Conservation (phyloP, 2,888 invertebrate genomes). For the Drosophila nigritarsus region DNA sequence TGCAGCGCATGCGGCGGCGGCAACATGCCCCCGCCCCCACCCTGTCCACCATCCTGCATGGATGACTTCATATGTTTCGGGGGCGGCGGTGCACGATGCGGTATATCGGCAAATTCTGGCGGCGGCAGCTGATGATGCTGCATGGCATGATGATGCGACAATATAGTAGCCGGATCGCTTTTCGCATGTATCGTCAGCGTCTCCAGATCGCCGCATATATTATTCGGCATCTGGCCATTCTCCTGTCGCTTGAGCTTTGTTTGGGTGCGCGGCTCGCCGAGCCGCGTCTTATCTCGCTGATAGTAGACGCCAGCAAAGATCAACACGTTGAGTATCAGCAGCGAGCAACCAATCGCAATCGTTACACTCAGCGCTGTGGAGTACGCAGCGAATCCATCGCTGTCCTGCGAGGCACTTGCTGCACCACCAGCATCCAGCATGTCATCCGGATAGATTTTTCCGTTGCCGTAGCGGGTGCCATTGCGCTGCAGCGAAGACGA, state of each 20-base stretch:
- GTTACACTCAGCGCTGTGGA: conserved; percentile 96
- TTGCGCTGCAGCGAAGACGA: conserved; percentile 83
- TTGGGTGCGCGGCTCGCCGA: conserved; percentile 86
- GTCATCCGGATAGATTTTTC: conserved; percentile 82
- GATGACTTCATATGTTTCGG: conserved; percentile 88
- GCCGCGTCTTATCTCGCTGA: conserved; percentile 93
- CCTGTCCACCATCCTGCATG: conserved; percentile 85
- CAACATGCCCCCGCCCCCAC: conserved; percentile 87
- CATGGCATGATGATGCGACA: conserved; percentile 91
- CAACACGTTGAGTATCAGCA: conserved; percentile 95
- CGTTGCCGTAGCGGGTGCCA: conserved; percentile 76
- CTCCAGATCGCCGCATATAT: conserved; percentile 94
- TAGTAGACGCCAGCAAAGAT: conserved; percentile 98
- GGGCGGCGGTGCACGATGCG: conserved; percentile 91
- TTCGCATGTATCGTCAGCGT: conserved; percentile 86
- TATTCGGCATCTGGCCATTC: conserved; percentile 95
- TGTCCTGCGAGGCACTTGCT: conserved; percentile 89
- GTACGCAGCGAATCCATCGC: conserved; percentile 95
- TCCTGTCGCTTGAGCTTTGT: conserved; percentile 91
- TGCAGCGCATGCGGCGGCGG: conserved; percentile 91
- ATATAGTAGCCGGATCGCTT: conserved; percentile 90
- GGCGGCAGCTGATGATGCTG: conserved; percentile 93
- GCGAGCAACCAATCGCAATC: conserved; percentile 96
- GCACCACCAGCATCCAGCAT: conserved; percentile 80
- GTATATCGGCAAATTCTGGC: conserved; percentile 93